These are phyloP conservation scores for Brachirus orientalis DNA, from an alignment of 2,113 vertebrate genomes.

Conservation along the genomic window DNA sequence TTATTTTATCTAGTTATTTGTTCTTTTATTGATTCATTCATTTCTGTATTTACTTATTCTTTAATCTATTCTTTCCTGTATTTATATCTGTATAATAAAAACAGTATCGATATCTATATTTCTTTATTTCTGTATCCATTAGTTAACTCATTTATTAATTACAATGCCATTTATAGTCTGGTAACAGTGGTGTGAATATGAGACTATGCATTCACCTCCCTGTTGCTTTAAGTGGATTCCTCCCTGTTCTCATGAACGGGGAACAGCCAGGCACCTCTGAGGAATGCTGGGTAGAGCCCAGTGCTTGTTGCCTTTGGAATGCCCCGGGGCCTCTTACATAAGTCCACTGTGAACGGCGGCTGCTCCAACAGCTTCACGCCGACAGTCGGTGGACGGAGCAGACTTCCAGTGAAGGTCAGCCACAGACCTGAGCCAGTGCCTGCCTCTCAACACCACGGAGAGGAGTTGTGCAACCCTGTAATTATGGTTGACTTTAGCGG, in stretches of 20 bases:
- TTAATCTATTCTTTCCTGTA: no score
- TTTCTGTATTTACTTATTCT: no score
- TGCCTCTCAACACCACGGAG: background rate
- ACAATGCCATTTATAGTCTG: no score
- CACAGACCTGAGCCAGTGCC: background rate
- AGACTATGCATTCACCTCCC: background rate
- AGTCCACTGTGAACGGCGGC: conserved; percentile 16
- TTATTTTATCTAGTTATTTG: no score
- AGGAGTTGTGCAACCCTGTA: conserved; percentile 10
- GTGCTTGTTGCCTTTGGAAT: conserved; percentile 58
- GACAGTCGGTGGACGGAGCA: conserved; percentile 23
- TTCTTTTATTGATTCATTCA: no score
- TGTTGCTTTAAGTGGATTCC: background rate
- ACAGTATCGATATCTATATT: no score
- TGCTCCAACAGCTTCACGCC: conserved; percentile 15
- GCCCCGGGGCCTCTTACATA: conserved; percentile 58
- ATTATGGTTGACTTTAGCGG: conserved; percentile 35
- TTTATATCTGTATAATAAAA: no score
- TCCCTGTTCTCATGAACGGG: conserved; percentile 30
- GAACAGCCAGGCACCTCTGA: conserved; percentile 22
- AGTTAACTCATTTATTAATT: no score
- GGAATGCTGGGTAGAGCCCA: conserved; percentile 68
- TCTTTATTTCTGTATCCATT: no score
- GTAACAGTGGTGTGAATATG: no score
- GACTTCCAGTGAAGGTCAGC: background rate